These are phyloP conservation scores for Micropoecilia bifurca DNA, from an alignment of 2,797 vertebrate species.

Conservation along the genomic window DNA sequence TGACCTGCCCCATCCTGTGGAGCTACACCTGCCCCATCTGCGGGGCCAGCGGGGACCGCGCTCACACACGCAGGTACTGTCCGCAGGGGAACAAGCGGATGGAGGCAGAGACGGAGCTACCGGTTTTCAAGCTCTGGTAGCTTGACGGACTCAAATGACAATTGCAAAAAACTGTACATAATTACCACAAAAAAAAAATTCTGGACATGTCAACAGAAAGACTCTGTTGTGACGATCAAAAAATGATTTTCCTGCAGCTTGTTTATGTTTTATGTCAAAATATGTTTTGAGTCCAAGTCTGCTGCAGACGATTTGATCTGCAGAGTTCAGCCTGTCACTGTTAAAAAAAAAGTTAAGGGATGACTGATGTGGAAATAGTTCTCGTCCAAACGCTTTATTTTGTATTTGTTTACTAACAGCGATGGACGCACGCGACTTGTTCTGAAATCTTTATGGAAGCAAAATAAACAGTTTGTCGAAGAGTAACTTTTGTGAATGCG, in stretches of 20 bases:
- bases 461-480: not conserved
- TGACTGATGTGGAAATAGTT: not conserved
- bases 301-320: not conserved
- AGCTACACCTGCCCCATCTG: slow-evolving; percentile 86
- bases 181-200: slow-evolving; percentile 6
- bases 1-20: slow-evolving; percentile 85
- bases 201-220: not conserved
- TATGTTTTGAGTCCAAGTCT: not conserved
- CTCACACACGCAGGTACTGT: slow-evolving; percentile 89
- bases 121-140: slow-evolving; percentile 19
- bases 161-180: slow-evolving; percentile 36
- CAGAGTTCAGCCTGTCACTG: not conserved
- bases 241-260: not conserved
- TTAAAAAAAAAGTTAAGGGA: not conserved
- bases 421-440: not conserved
- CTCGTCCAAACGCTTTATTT: not conserved
- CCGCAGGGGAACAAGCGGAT: slow-evolving; percentile 42
- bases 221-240: not conserved
- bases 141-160: not conserved
- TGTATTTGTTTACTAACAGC: not conserved
- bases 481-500: not conserved
- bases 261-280: not conserved
- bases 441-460: not conserved
- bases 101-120: not conserved
- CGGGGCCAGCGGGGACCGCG: slow-evolving; percentile 81